A percentile compares a stretch with the other conserved stretches of the same genome.
Conservation (phyloP, 2,888 invertebrate genomes). For the Hylaea fasciaria region DNA sequence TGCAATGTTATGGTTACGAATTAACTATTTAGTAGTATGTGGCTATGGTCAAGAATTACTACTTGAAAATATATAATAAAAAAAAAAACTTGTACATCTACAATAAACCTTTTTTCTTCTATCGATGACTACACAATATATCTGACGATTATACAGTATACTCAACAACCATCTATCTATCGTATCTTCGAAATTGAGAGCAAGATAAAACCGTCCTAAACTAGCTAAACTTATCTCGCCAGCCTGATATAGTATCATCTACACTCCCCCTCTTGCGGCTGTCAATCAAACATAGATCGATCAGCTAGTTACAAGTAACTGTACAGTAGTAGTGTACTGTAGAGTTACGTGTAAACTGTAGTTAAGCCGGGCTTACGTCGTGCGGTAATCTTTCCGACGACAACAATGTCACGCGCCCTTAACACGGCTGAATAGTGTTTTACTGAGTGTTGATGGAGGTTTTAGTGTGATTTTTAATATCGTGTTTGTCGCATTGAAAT, state of each 20-base stretch:
- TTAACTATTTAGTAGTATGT: no score
- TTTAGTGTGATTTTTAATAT: neutral
- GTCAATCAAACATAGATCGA: constrained; percentile 70
- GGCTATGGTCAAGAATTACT: no score
- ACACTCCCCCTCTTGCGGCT: constrained; percentile 44
- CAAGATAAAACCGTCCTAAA: neutral
- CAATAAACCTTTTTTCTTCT: no score
- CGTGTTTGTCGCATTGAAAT: no score
- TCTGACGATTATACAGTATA: no score
- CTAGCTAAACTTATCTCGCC: constrained; percentile 16
- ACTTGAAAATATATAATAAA: no score
- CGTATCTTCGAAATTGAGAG: no score
- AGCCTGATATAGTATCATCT: constrained; percentile 32
- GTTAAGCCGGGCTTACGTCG: constrained; percentile 64
- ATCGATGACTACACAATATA: no score
- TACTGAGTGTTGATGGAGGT: constrained; percentile 21
- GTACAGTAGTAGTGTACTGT: constrained; percentile 24
- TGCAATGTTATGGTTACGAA: no score
- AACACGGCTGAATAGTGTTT: constrained; percentile 17
- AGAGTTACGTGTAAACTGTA: constrained; percentile 64
- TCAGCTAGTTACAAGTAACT: constrained; percentile 39
- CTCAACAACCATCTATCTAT: no score
- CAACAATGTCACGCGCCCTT: constrained; percentile 63
- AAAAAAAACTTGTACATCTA: no score
- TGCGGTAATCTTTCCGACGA: constrained; percentile 66